Base-by-base conservation (phyloP, 2,113 vertebrate genomes). In the Xiphophorus maculatus region DNA sequence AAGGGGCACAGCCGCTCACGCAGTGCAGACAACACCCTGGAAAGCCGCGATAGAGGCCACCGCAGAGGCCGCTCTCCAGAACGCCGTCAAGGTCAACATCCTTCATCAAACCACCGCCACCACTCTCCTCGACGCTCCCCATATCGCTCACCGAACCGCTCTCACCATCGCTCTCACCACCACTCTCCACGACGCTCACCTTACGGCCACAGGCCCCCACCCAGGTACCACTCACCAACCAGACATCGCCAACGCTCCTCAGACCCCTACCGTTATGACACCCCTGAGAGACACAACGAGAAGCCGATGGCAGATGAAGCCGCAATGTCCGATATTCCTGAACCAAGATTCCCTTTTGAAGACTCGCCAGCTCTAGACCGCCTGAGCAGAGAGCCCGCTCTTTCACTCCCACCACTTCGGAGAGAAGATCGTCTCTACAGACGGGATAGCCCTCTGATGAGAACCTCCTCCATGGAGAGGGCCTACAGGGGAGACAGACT, bases 11-110 rank as follows among this genome's bases (percentile, higher is more conserved):
- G 95, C 79, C 94, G 96, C 78, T 92, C 96, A 0, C 95, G 93
- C 69, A 97, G 96, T 0, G 95, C 95, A 0, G 97, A 98, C 42
- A 96, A 95, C 90, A 95, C 94, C 17, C 90, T 98, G 91, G 96
- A 98, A 40, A 79, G 93, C 73, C 89, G 84, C 13, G 88, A 88
- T 0, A 88, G 93, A 63, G 85, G 77, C 85, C 94, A 54, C 69
- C 91, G 93, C 28, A 77, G 90, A 40, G 95, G 96, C 12, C 88
- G 92, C 73, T 97, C 97, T 28, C 97, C 96, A 0, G 95, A 95
- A 70, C 93, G 93, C 87, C 91, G 88, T 14, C 92, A 85, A 3
- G 64, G 87, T 61, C 94, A 0, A 86, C 0, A 94, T 92, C 62
- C 89, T 89, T 0, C 90, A 88, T 11, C 70, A 15, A 0, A 89